Evolutionary conservation across 2,888 invertebrate genomes (phyloP).

Genomic region (Operophtera brumata): DNA sequence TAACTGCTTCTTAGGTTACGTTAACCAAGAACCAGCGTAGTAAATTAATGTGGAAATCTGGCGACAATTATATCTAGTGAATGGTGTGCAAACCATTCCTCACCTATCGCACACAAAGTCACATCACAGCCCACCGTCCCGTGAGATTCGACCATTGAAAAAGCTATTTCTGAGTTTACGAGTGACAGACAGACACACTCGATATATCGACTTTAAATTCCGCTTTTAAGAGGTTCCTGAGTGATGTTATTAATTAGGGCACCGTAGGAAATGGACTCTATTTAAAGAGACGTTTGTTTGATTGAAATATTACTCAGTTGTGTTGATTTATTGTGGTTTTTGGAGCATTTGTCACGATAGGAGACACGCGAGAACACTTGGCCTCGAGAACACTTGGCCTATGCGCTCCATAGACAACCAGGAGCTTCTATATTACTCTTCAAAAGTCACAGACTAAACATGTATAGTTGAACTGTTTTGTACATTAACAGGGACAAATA

Average conservation of each 20-base stretch:
- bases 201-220: conserved; percentile 38
- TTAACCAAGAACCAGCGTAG: too few species aligned
- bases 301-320: conserved; percentile 30
- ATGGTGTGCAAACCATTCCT: too few species aligned
- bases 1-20: not conserved
- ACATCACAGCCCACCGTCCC: conserved; percentile 1
- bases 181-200: conserved; percentile 38
- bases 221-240: conserved; percentile 38
- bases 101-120: not conserved
- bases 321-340: conserved; percentile 27
- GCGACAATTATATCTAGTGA: too few species aligned
- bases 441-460: too few species aligned
- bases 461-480: too few species aligned
- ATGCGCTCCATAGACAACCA: too few species aligned
- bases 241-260: conserved; percentile 36
- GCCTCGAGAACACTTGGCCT: too few species aligned
- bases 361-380: too few species aligned
- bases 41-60: too few species aligned
- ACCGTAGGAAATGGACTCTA: conserved; percentile 35
- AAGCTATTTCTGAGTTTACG: conserved; percentile 34
- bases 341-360: not conserved
- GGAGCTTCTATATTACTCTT: too few species aligned
- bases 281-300: conserved; percentile 31
- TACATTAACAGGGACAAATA: too few species aligned
- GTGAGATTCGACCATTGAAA: conserved; percentile 32